Base-by-base conservation (phyloP, 2,797 vertebrate species). In the Fundulus diaphanus region DNA sequence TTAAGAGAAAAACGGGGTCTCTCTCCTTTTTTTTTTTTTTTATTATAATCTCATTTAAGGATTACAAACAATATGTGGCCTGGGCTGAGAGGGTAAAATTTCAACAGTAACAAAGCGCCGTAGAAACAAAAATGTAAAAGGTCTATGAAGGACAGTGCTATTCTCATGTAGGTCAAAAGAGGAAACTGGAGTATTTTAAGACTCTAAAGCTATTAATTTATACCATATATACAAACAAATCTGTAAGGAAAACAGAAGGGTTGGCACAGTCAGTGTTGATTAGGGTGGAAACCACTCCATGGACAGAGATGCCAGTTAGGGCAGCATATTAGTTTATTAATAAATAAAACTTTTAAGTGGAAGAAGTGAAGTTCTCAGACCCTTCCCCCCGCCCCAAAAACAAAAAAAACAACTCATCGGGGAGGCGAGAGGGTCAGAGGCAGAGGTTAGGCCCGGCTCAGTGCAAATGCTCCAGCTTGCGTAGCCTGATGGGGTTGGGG, bases 401-500 rank as follows among this genome's bases (percentile, higher is more conserved):
- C 94, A 94, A 94, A 93, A 88, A 95, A 96, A 95, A 93, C 95
- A 93, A 85, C 81, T 77, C 91, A 94, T 88, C 91, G 94, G 88
- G 92, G 29, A 80, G 85, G 81, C 83, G 76, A 93, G 92, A 42
- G 69, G 68, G 83, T 87, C 84, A 76, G 82, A 85, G 91, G 87
- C 81, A 83, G n/a, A n/a, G 82, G 78, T 80, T 90, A 91, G 89
- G 92, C 91, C 95, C 97, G 96, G 95, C 93, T 97, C 96, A 99
- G 94, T 97, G 96, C 93, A 96, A 96, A 90, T 97, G 92, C 92
- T 99, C 97, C 91, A 98, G 96, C 94, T 98, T 99, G 92, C 97
- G 96, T 92, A 98, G 96, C 92, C 98, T 96, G 89, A 98, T 88
- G 7, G 97, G 95, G 88, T 96, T 97, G 92, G 96, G 96, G 77